Evolutionary conservation across 1,140 invertebrate species (phyloP), one percentile per base, ranked within the genome.

Genomic region (Ditylenchus dipsaci): DNA sequence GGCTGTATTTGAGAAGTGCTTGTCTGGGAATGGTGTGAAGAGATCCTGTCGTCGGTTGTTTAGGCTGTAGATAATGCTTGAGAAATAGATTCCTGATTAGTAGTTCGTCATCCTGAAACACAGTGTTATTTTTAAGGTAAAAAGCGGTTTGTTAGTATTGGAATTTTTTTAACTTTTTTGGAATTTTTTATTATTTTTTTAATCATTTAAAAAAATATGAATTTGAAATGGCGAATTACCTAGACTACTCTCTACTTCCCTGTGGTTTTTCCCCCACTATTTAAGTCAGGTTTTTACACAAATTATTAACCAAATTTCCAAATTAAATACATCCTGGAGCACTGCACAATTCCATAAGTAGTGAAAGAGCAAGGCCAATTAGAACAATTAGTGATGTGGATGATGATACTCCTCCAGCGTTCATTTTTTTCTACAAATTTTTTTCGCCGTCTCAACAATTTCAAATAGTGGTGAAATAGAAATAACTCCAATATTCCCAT

Each of bases 281-380:
- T n/a, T n/a, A n/a, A n/a, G n/a, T n/a, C n/a, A n/a, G n/a, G n/a
- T n/a, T n/a, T n/a, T n/a, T n/a, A n/a, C n/a, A n/a, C n/a, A n/a
- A n/a, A n/a, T n/a, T n/a, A n/a, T n/a, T n/a, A n/a, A n/a, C n/a
- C n/a, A n/a, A n/a, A n/a, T n/a, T n/a, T n/a, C 3, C n/a, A 26
- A 3, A 17, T 21, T 21, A 7, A 53, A 19, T 53, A 53, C 49
- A 53, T 26, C 15, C 15, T 53, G n/a, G 49, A 53, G 15, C 3
- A 53, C 49, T 53, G 49, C 8, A 53, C 49, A 53, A 53, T 53
- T 53, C 49, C 49, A 26, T 53, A 53, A 53, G 8, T 53, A 53
- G n/a, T 19, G 49, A 7, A 53, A 53, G 3, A 26, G 15, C 15
- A 26, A 53, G 49, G 49, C 49, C 15, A 53, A 53, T 26, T 19